Percentiles rank a stretch among this genome's conserved stretches.
Evolutionary conservation across 2,888 invertebrate genomes (phyloP).

Genomic region (Frankliniella intonsa): DNA sequence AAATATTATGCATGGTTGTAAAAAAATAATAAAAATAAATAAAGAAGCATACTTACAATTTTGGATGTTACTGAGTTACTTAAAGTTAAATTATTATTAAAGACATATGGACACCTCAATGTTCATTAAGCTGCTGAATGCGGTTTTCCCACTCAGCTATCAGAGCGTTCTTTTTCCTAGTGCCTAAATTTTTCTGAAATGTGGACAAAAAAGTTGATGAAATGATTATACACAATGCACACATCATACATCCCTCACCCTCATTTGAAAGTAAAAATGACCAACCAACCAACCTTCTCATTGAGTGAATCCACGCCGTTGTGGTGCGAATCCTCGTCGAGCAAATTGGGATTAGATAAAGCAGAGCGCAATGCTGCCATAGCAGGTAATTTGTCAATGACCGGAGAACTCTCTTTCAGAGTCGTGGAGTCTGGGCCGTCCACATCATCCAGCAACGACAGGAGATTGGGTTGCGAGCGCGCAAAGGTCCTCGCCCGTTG

Average conservation of each 20-base stretch:
- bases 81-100: neutral
- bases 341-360: conserved; percentile 44
- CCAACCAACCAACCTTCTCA: conserved; percentile 33
- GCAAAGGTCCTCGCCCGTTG: conserved; percentile 57
- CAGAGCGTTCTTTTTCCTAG: conserved; percentile 48
- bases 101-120: neutral
- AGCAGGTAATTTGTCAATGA: conserved; percentile 33
- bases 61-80: neutral
- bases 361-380: conserved; percentile 39
- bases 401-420: conserved; percentile 31
- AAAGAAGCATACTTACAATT: neutral
- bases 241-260: neutral
- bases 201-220: neutral
- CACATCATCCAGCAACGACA: conserved; percentile 59
- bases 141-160: conserved; percentile 79
- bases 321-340: conserved; percentile 37
- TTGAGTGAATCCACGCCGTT: conserved; percentile 34
- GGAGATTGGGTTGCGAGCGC: conserved; percentile 59
- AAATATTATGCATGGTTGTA: neutral
- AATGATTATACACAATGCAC: neutral
- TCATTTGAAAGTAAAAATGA: neutral
- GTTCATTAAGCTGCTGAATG: conserved; percentile 53
- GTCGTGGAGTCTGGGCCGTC: conserved; percentile 40
- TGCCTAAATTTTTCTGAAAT: conserved; percentile 35
- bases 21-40: neutral